These are phyloP conservation scores for Catharus fuscescens DNA, from an alignment of 2,113 vertebrate species.

Conservation along the genomic window DNA sequence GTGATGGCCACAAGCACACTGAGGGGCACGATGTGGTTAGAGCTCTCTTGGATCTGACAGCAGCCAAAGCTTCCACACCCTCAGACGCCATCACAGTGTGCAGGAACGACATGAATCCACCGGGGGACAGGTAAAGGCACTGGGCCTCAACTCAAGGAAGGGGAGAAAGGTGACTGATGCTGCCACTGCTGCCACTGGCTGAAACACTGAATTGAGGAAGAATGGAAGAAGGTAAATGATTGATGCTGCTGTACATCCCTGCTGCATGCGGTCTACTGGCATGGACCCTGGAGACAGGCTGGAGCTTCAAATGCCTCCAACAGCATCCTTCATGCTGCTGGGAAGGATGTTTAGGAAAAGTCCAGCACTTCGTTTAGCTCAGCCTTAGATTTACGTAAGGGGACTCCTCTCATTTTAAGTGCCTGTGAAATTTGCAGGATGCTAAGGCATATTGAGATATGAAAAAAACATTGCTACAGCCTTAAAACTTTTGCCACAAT, in stretches of 20 bases:
- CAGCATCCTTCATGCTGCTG: background rate
- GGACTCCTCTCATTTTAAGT: background rate
- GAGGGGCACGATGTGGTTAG: background rate
- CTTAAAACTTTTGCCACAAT: background rate
- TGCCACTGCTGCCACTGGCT: background rate
- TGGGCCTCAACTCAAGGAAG: rapidly evolving
- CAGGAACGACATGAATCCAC: background rate
- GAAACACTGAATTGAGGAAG: background rate
- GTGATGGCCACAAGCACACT: rapidly evolving
- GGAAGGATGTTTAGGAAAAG: background rate
- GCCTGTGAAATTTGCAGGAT: background rate
- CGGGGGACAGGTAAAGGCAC: background rate
- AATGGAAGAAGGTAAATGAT: background rate
- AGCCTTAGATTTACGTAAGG: rapidly evolving
- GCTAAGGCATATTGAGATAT: background rate
- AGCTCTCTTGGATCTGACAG: background rate
- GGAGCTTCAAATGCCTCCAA: background rate
- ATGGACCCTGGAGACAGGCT: background rate
- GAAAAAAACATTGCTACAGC: background rate
- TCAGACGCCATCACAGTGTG: rapidly evolving
- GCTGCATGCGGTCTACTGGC: rapidly evolving
- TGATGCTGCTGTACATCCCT: background rate
- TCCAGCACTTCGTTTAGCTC: rapidly evolving
- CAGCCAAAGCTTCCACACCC: background rate
- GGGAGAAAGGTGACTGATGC: background rate